phyloP scores from a whole-genome alignment of 2,888 invertebrate species.

The Drosophila tripunctata region DNA sequence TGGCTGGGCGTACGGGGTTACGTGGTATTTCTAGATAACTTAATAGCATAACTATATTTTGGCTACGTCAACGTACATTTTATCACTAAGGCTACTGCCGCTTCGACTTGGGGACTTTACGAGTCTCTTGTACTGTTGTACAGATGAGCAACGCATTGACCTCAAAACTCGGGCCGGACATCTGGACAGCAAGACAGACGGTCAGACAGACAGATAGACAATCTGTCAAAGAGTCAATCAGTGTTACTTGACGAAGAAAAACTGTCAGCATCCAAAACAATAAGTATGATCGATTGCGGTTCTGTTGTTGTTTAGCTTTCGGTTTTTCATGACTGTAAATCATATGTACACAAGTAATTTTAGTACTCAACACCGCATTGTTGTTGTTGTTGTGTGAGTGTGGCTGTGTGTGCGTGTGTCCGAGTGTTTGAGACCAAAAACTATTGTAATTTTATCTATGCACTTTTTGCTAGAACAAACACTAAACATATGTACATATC shows the following conservation, averaged over 20 bases:
- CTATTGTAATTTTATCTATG: slow-evolving; percentile 8
- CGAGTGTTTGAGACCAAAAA: too few species aligned
- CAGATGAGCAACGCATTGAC: slow-evolving; percentile 37
- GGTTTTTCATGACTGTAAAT: slow-evolving; percentile 21
- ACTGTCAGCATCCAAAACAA: slow-evolving; percentile 48
- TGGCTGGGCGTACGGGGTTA: not conserved
- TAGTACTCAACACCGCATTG: not conserved
- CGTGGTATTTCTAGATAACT: slow-evolving; percentile 38
- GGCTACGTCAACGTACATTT: slow-evolving; percentile 60
- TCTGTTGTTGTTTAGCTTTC: slow-evolving; percentile 22
- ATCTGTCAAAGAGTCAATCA: slow-evolving; percentile 10
- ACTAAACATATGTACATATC: not conserved
- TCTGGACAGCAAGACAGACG: not conserved
- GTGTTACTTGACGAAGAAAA: slow-evolving; percentile 23
- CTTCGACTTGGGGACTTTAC: not conserved
- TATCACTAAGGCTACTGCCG: slow-evolving; percentile 36
- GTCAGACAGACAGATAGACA: not conserved
- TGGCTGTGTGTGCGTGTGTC: too few species aligned
- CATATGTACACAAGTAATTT: slow-evolving; percentile 5
- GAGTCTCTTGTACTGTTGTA: slow-evolving; percentile 29
- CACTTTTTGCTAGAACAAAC: not conserved
- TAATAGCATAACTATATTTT: slow-evolving; percentile 42
- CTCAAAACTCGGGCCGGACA: slow-evolving; percentile 23
- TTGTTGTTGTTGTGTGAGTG: too few species aligned
- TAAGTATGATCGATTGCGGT: slow-evolving; percentile 53